Percentiles rank a stretch among this genome's conserved stretches.
These are phyloP conservation scores for Drosophila nannoptera DNA, from an alignment of 1,140 invertebrate species.

Conservation along the genomic window DNA sequence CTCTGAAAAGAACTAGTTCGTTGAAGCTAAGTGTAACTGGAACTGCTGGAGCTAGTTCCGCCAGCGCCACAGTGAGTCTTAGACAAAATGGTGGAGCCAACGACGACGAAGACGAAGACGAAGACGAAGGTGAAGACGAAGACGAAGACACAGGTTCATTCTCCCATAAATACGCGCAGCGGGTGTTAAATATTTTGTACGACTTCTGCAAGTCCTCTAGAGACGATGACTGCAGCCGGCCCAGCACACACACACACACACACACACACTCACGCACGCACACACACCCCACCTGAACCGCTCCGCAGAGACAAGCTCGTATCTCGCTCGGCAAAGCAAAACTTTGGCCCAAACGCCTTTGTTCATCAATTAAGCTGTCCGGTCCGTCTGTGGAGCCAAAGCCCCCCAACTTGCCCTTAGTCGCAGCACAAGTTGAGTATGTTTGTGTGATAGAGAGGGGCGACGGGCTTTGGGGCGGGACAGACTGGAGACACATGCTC, in stretches of 20 bases:
- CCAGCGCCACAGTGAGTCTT: slow-evolving; percentile 34
- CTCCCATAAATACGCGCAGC: slow-evolving; percentile 78
- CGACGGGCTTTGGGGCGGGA: slow-evolving; percentile 3
- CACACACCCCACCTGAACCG: slow-evolving; percentile 1
- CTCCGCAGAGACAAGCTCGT: slow-evolving; percentile 28
- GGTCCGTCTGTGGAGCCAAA: slow-evolving; percentile 22
- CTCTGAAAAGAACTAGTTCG: background rate
- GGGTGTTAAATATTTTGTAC: slow-evolving; percentile 77
- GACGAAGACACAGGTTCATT: slow-evolving; percentile 72
- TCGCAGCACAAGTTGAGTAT: no score
- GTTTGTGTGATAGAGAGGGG: background rate
- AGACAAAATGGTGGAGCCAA: slow-evolving; percentile 70
- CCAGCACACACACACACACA: slow-evolving; percentile 13
- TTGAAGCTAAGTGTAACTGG: no score
- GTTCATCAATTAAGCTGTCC: slow-evolving; percentile 57
- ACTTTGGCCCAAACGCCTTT: slow-evolving; percentile 52
- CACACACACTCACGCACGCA: slow-evolving; percentile 1
- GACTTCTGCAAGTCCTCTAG: slow-evolving; percentile 70
- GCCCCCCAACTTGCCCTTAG: background rate
- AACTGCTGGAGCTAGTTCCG: background rate
- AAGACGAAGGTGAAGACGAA: slow-evolving; percentile 25
- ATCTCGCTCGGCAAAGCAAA: slow-evolving; percentile 38
- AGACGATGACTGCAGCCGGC: slow-evolving; percentile 46
- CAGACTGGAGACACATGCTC: slow-evolving; percentile 71
- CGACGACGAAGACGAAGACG: slow-evolving; percentile 12